Conservation (phyloP, 2,797 vertebrate genomes). For the Pitangus sulphuratus region DNA sequence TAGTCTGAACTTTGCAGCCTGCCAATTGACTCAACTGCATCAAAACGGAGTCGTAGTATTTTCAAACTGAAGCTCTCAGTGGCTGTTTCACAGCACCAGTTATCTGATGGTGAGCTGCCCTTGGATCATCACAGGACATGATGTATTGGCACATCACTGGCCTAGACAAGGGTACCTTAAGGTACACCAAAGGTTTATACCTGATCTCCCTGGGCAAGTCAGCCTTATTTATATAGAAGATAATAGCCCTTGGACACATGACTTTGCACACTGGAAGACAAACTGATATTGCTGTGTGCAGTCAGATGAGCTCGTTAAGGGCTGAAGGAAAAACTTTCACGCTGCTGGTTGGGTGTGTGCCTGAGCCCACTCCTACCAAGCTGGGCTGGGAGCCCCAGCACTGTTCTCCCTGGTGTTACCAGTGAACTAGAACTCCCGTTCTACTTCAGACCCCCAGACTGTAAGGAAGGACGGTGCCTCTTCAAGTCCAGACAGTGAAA, state of each 20-base stretch:
- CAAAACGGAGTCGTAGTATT: background rate
- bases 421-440: background rate
- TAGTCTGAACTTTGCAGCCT: background rate
- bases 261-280: background rate
- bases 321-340: background rate
- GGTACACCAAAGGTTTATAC: background rate
- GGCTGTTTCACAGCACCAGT: background rate
- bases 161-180: background rate
- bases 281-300: background rate
- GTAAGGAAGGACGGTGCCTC: background rate
- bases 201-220: background rate
- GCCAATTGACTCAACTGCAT: background rate
- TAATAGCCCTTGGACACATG: background rate
- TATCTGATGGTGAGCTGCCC: background rate
- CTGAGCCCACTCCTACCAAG: background rate
- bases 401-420: fast-evolving
- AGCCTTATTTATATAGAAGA: background rate
- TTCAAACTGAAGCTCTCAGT: background rate
- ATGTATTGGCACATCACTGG: background rate
- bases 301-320: background rate
- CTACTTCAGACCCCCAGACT: background rate
- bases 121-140: background rate
- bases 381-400: background rate
- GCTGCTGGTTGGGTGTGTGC: fast-evolving
- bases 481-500: background rate